phyloP scores from a whole-genome alignment of 92 coral and sea anemone species.

The Muricea muricata region DNA sequence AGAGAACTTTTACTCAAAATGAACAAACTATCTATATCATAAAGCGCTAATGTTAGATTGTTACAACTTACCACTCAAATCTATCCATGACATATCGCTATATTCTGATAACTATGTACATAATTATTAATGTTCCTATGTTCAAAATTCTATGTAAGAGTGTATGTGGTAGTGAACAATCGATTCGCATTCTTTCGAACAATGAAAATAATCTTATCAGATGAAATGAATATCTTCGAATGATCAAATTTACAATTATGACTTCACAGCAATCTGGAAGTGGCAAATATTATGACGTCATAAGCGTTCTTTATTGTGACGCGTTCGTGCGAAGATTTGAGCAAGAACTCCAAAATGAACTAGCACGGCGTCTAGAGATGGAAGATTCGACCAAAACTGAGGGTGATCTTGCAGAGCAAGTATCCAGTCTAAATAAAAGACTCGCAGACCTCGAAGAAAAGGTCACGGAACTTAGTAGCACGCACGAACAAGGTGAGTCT shows the following conservation, averaged over 20 bases:
- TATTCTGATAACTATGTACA: too few species aligned
- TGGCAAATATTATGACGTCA: constrained; percentile 12
- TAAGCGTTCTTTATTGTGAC: neutral
- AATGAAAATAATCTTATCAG: too few species aligned
- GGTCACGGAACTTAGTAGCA: constrained; percentile 7
- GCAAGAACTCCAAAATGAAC: neutral
- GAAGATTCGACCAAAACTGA: neutral
- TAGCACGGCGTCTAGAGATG: constrained; percentile 2
- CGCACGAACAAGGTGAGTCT: neutral
- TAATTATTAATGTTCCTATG: too few species aligned
- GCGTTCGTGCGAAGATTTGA: neutral
- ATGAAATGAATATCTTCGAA: too few species aligned
- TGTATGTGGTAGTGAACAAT: neutral
- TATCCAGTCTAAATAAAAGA: neutral
- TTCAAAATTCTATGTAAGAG: neutral
- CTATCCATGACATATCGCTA: too few species aligned
- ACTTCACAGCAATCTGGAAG: too few species aligned
- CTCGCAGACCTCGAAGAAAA: constrained; percentile 10
- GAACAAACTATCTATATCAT: too few species aligned
- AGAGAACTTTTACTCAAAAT: too few species aligned
- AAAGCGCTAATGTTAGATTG: too few species aligned
- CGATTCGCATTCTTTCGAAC: too few species aligned
- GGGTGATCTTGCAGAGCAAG: neutral
- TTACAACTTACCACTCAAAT: too few species aligned
- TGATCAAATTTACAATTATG: neutral